These are phyloP conservation scores for Elgaria multicarinata DNA, from an alignment of 2,113 vertebrate genomes.

Conservation along the genomic window DNA sequence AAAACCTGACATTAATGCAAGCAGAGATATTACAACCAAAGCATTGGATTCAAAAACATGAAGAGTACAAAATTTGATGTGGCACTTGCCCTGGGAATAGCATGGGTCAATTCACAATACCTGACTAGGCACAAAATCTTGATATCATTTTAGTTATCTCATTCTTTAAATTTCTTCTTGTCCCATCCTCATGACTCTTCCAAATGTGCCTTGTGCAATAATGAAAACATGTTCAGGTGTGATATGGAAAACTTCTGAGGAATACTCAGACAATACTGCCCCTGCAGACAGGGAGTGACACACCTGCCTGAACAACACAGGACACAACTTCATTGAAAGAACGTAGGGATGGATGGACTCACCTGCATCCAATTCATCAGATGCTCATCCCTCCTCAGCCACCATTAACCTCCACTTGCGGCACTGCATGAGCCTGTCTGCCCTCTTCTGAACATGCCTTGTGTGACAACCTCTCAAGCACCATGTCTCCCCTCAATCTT, in stretches of 20 bases:
- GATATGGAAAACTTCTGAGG: neutral
- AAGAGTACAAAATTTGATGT: neutral
- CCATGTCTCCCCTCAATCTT: no score
- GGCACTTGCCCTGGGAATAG: neutral
- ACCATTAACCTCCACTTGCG: no score
- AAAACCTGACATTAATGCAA: neutral
- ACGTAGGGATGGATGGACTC: no score
- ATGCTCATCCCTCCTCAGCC: no score
- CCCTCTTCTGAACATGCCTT: no score
- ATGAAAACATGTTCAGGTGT: neutral
- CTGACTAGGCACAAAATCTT: no score
- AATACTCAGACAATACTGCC: neutral
- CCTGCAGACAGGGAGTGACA: neutral
- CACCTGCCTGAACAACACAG: neutral
- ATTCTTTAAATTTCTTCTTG: neutral
- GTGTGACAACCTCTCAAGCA: no score
- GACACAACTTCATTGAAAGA: neutral
- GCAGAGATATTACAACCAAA: neutral
- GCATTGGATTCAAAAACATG: rapidly evolving
- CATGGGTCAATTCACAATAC: neutral
- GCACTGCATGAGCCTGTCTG: no score
- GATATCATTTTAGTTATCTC: neutral
- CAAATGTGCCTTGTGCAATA: neutral
- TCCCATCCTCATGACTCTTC: neutral
- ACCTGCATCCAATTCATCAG: no score